These are phyloP conservation scores for Lemur catta DNA, from an alignment of 2,797 vertebrate genomes.

Conservation along the genomic window DNA sequence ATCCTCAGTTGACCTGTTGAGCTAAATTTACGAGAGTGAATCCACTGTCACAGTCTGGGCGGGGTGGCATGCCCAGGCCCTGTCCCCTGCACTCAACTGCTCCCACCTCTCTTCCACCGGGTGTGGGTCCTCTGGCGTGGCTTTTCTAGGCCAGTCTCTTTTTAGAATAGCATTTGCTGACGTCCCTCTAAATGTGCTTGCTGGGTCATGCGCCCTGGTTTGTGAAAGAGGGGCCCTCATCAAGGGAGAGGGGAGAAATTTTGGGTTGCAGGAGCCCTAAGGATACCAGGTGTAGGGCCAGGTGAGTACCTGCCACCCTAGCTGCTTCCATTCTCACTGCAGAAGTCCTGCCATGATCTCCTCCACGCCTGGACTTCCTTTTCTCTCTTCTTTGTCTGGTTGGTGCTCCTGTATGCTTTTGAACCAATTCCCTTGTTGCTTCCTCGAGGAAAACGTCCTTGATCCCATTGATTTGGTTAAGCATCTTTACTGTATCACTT, in stretches of 20 bases:
- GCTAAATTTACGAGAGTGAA: neutral
- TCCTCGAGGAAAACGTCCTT: neutral
- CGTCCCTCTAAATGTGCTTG: neutral
- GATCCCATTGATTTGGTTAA: neutral
- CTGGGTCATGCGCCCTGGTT: neutral
- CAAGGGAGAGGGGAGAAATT: neutral
- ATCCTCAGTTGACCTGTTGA: neutral
- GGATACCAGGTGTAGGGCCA: too few relatives aligned
- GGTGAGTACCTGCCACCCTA: fast-evolving
- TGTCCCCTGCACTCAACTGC: neutral
- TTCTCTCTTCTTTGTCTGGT: neutral
- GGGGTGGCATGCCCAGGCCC: neutral
- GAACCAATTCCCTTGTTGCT: neutral
- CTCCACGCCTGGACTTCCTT: neutral
- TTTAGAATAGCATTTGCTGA: constrained; percentile 15
- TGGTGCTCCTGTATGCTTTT: fast-evolving
- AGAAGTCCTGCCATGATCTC: neutral
- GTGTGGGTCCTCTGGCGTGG: neutral
- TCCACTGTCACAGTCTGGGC: neutral
- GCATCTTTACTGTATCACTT: neutral
- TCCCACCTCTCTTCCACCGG: neutral
- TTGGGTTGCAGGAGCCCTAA: fast-evolving
- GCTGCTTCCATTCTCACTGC: fast-evolving
- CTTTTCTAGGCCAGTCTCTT: constrained; percentile 19
- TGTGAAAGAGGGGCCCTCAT: neutral